These are phyloP conservation scores for Cacatua alba DNA, from an alignment of 2,113 vertebrate genomes.

Conservation along the genomic window DNA sequence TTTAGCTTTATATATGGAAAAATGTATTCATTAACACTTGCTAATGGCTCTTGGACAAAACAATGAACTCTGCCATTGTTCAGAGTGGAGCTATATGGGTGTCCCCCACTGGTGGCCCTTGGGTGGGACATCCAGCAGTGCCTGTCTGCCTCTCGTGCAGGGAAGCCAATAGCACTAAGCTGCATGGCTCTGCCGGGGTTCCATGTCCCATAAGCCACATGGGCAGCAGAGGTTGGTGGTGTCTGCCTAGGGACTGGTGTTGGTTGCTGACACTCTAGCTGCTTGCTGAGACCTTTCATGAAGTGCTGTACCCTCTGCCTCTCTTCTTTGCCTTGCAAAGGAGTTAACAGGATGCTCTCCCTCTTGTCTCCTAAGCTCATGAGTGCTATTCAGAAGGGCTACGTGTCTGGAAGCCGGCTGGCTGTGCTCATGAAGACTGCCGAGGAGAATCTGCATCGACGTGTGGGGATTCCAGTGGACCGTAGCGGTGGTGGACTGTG, in stretches of 20 bases:
- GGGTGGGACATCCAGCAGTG: not conserved
- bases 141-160: not conserved
- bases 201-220: fast-evolving
- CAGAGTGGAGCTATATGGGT: not conserved
- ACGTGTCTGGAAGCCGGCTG: constrained; percentile 90
- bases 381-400: constrained; percentile 95
- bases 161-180: not conserved
- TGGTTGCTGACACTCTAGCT: not conserved
- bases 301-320: not conserved
- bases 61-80: not conserved
- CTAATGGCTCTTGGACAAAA: not conserved
- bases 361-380: constrained; percentile 83
- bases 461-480: constrained; percentile 88
- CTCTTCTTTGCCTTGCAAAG: not conserved
- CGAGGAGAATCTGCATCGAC: constrained; percentile 86
- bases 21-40: not conserved
- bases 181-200: not conserved
- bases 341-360: not conserved
- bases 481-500: constrained; percentile 93
- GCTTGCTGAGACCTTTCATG: fast-evolving
- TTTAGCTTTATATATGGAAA: not conserved
- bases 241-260: not conserved
- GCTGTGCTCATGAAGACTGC: constrained; percentile 93
- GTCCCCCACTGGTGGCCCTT: fast-evolving
- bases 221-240: not conserved